These are phyloP conservation scores for Lethocerus indicus DNA, from an alignment of 1,140 invertebrate genomes.

Conservation along the genomic window DNA sequence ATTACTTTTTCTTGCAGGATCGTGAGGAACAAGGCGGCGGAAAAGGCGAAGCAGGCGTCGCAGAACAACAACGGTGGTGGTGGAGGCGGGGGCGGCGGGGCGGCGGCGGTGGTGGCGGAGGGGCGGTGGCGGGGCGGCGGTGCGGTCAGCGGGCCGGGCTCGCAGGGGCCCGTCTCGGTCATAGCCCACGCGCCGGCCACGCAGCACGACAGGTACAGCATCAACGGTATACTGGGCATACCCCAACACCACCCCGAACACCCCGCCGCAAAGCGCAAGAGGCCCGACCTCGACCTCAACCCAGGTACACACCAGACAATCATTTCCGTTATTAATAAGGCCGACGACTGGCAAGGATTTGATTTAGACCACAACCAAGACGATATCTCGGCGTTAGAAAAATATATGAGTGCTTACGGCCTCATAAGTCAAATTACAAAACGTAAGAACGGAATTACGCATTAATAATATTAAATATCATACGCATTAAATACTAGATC, in stretches of 20 bases:
- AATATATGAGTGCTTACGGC: too few relatives aligned
- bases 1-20: conserved; percentile 58
- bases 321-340: too few relatives aligned
- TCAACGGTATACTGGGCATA: conserved; percentile 88
- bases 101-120: conserved; percentile 87
- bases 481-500: too few relatives aligned
- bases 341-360: too few relatives aligned
- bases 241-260: conserved; percentile 42
- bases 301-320: conserved; percentile 21
- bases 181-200: conserved; percentile 47
- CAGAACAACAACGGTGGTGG: conserved; percentile 39
- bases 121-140: conserved; percentile 46
- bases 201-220: conserved; percentile 63
- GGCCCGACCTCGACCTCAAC: conserved; percentile 40
- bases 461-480: too few relatives aligned
- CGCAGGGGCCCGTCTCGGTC: conserved; percentile 23
- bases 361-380: too few relatives aligned
- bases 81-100: conserved; percentile 25
- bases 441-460: too few relatives aligned
- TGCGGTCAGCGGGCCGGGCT: conserved; percentile 27
- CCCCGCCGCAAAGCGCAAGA: conserved; percentile 53
- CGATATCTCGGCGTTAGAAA: too few relatives aligned
- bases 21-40: conserved; percentile 88
- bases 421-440: too few relatives aligned
- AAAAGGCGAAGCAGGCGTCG: conserved; percentile 83